A percentile compares a stretch with the other conserved stretches of the same genome.
These are phyloP conservation scores for Thinocorus orbignyianus DNA, from an alignment of 2,113 vertebrate genomes.

Conservation along the genomic window DNA sequence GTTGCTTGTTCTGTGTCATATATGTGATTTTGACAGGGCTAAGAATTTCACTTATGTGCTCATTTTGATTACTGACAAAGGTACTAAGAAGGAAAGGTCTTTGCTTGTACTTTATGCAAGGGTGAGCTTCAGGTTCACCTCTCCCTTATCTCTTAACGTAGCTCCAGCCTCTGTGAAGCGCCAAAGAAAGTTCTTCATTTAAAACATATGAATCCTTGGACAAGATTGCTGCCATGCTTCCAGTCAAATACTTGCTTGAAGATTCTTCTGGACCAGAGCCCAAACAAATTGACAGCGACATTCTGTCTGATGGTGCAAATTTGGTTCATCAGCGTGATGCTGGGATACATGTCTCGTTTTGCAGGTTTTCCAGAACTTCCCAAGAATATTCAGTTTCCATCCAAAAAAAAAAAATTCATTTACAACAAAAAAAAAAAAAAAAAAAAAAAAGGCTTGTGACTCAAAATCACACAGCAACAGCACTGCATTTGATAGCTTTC, in stretches of 20 bases:
- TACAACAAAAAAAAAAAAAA: no score
- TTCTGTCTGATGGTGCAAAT: slow-evolving; percentile 1
- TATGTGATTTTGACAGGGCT: neutral
- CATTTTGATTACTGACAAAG: neutral
- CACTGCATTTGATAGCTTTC: neutral
- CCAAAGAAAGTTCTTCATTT: neutral
- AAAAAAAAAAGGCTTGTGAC: neutral
- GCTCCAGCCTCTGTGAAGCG: neutral
- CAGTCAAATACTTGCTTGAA: neutral
- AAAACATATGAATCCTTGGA: neutral
- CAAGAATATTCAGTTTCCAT: neutral
- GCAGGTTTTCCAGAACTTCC: neutral
- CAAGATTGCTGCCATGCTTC: neutral
- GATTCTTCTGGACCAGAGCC: neutral
- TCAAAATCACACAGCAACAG: neutral
- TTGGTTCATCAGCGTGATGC: neutral
- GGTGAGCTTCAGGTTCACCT: neutral
- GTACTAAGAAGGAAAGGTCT: neutral
- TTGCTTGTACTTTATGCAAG: neutral
- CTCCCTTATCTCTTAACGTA: neutral
- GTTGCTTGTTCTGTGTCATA: neutral
- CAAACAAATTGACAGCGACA: neutral
- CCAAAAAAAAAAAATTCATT: no score
- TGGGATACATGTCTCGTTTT: neutral
- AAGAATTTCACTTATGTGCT: neutral